Percentiles rank a stretch among this genome's conserved stretches.
These are phyloP conservation scores for Antheraea yamamai DNA, from an alignment of 2,888 invertebrate species.

Conservation along the genomic window DNA sequence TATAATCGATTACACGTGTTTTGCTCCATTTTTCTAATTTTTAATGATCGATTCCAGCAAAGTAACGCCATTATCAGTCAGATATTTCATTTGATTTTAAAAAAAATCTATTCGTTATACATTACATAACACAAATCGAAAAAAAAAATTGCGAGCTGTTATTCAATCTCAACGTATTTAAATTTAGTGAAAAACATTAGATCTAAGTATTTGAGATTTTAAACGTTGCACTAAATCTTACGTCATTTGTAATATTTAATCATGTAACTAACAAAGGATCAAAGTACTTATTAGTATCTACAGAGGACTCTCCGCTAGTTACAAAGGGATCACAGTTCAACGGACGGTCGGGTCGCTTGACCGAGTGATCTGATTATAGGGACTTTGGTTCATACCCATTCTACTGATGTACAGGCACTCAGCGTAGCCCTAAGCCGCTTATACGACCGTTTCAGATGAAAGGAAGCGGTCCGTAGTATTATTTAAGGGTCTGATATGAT, in stretches of 20 bases:
- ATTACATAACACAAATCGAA: too few relatives aligned
- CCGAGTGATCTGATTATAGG: constrained; percentile 36
- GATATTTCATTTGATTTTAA: too few relatives aligned
- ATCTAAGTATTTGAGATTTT: neutral
- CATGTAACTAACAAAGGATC: constrained; percentile 26
- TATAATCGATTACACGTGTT: too few relatives aligned
- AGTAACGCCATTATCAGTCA: too few relatives aligned
- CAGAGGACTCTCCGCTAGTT: constrained; percentile 22
- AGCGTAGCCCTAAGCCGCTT: constrained; percentile 20
- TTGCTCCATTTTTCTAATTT: too few relatives aligned
- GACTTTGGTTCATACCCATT: constrained; percentile 8
- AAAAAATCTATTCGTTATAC: too few relatives aligned
- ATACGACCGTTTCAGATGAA: constrained; percentile 19
- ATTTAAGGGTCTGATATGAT: neutral
- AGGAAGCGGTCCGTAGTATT: constrained; percentile 16
- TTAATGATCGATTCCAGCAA: too few relatives aligned
- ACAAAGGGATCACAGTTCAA: constrained; percentile 21
- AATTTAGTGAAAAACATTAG: neutral
- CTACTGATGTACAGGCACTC: constrained; percentile 11
- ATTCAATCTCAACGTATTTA: too few relatives aligned
- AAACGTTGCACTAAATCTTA: neutral
- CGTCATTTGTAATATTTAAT: constrained; percentile 4
- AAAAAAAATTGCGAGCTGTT: too few relatives aligned
- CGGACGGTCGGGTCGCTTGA: constrained; percentile 32
- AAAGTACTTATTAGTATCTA: constrained; percentile 30